Conservation (phyloP, 2,113 vertebrate genomes). For the Ammospiza nelsoni region DNA sequence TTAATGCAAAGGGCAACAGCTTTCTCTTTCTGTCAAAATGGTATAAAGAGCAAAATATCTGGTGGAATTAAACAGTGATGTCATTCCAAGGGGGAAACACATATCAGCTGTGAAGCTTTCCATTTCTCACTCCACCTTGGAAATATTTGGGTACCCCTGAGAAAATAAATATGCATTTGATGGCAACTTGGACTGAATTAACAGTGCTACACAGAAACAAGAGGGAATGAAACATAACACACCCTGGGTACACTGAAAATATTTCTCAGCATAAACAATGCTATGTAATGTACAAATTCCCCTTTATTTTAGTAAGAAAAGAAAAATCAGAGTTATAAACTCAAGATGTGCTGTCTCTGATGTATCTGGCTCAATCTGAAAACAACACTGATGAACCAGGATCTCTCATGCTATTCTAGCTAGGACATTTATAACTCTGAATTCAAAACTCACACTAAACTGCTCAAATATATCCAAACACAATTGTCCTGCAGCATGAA, state of each 20-base stretch:
- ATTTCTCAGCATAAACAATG: conserved; percentile 51
- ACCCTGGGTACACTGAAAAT: conserved; percentile 50
- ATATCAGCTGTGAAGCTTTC: conserved; percentile 66
- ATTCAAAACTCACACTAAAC: not conserved
- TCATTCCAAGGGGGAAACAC: conserved; percentile 72
- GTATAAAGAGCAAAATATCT: conserved; percentile 69
- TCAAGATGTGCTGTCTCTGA: not conserved
- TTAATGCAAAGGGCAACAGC: not conserved
- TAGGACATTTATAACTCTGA: not conserved
- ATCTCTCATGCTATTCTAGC: not conserved
- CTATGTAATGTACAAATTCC: not conserved
- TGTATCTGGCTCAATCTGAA: not conserved
- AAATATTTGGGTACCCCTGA: conserved; percentile 71
- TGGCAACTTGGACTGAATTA: conserved; percentile 59
- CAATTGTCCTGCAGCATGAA: no score
- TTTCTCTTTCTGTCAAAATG: conserved; percentile 2
- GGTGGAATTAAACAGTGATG: conserved; percentile 73
- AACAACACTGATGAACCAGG: not conserved
- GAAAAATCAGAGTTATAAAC: not conserved
- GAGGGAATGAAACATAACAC: conserved; percentile 55
- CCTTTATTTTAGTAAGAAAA: not conserved
- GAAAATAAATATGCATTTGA: conserved; percentile 74
- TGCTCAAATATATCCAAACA: not conserved
- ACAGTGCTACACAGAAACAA: conserved; percentile 21
- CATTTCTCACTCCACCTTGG: conserved; percentile 74